Base-by-base conservation (phyloP, 2,888 invertebrate species). In the Lamellibrachia satsuma region DNA sequence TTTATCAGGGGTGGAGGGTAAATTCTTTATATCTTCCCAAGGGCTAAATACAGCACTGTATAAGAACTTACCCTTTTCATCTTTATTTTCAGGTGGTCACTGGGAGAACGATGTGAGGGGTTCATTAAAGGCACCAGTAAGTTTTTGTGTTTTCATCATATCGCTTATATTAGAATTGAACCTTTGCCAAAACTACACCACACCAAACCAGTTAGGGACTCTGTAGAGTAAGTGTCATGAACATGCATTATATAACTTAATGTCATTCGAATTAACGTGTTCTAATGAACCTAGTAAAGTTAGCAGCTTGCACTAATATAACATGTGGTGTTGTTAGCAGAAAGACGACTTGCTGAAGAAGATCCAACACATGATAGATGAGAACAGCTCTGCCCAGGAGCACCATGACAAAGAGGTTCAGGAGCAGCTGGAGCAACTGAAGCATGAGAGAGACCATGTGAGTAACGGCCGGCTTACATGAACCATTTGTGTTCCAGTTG, bases 371-470 rank as follows among this genome's bases (percentile, higher is more conserved):
- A 15, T 75, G 75, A 75, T 75, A 75, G 75, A 75, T 15, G 22
- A 75, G 4, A n/a, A 75, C 75, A 75, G 75, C 22, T 75, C 75
- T 22, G 39, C 39, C 39, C 75, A 75, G 75, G 75, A 75, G 22
- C 75, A 75, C 15, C 75, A 75, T 3, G n/a, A 75, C 75, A 11
- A n/a, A 75, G 75, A 75, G 75, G 22, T 75, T 6, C 75, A 22
- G 22, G 15, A 75, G 75, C 75, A 75, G 22, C 22, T 75, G 75
- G 75, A 75, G 15, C 75, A 75, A 75, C 15, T 75, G 75, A 75
- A 75, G 75, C 75, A 75, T 15, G 75, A 75, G 22, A 75, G 75
- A 75, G 75, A 75, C 75, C 75, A 75, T 75, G 75, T 75, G 75
- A 75, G 75, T 57, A 15, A 57, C 39, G 57, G 15, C 57, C 57